These are phyloP conservation scores for Plectrocnemia conspersa DNA, from an alignment of 1,140 invertebrate species.

Conservation along the genomic window DNA sequence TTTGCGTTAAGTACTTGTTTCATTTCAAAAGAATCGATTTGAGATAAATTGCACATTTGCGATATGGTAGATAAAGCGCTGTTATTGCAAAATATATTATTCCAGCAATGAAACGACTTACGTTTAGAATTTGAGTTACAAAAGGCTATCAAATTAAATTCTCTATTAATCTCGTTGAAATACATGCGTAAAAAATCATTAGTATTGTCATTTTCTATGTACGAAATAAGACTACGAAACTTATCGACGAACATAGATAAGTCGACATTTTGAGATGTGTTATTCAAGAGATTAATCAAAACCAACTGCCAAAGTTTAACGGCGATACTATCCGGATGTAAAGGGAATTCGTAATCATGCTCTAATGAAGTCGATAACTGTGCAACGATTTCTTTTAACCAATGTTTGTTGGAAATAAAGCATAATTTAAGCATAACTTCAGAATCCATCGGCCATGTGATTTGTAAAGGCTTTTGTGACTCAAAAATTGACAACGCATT, in stretches of 20 bases:
- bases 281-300: constrained; percentile 48
- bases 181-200: constrained; percentile 47
- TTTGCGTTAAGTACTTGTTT: constrained; percentile 46
- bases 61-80: constrained; percentile 50
- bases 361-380: constrained; percentile 45
- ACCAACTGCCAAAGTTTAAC: constrained; percentile 50
- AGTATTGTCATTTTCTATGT: constrained; percentile 44
- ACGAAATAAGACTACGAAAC: constrained; percentile 47
- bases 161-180: constrained; percentile 48
- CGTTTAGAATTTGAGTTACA: constrained; percentile 47
- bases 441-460: constrained; percentile 33
- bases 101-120: constrained; percentile 47
- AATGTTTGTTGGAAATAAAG: constrained; percentile 47
- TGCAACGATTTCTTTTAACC: constrained; percentile 47
- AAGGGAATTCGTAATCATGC: constrained; percentile 46
- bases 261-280: constrained; percentile 43
- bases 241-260: constrained; percentile 44
- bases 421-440: constrained; percentile 50
- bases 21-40: constrained; percentile 48
- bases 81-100: constrained; percentile 44
- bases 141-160: constrained; percentile 49
- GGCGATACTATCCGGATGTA: constrained; percentile 47
- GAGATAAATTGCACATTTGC: constrained; percentile 48
- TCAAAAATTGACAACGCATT: constrained; percentile 18
- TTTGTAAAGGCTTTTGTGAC: constrained; percentile 9